Evolutionary conservation across 92 coral and sea anemone species (phyloP).

Genomic region (Umimayanthus chanpuru): DNA sequence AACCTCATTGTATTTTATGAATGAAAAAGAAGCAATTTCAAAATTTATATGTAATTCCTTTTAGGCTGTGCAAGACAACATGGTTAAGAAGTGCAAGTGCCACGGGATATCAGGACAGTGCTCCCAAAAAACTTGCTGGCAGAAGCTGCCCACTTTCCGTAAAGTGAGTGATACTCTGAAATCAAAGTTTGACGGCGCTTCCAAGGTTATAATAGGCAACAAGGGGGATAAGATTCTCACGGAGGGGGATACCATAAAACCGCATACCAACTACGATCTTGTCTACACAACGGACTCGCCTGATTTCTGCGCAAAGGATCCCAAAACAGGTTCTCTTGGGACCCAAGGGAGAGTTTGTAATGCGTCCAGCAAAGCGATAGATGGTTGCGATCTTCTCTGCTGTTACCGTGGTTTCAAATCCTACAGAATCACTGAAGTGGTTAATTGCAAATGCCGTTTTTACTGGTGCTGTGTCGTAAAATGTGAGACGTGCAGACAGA

Average conservation of each 20-base stretch:
- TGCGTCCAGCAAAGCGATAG: slow-evolving; percentile 78
- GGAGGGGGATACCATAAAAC: slow-evolving; percentile 78
- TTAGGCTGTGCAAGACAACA: slow-evolving; percentile 87
- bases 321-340: slow-evolving; percentile 82
- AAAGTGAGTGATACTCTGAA: slow-evolving; percentile 74
- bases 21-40: too few relatives aligned
- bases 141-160: slow-evolving; percentile 72
- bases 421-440: slow-evolving; percentile 39
- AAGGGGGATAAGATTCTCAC: slow-evolving; percentile 71
- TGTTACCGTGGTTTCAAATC: slow-evolving; percentile 70
- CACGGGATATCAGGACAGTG: slow-evolving; percentile 92
- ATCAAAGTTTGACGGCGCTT: slow-evolving; percentile 90
- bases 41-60: slow-evolving; percentile 20
- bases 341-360: slow-evolving; percentile 87
- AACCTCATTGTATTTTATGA: too few relatives aligned
- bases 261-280: slow-evolving; percentile 84
- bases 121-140: slow-evolving; percentile 82
- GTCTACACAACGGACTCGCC: slow-evolving; percentile 94
- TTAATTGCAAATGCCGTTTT: slow-evolving; percentile 83
- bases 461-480: slow-evolving; percentile 91
- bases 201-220: slow-evolving; percentile 76
- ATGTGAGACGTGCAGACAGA: slow-evolving; percentile 69
- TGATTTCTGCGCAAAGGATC: slow-evolving; percentile 74
- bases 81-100: slow-evolving; percentile 84
- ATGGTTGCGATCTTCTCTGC: slow-evolving; percentile 89